Conservation (phyloP, 2,888 invertebrate genomes). For the Rambutsinella grinnellia region DNA sequence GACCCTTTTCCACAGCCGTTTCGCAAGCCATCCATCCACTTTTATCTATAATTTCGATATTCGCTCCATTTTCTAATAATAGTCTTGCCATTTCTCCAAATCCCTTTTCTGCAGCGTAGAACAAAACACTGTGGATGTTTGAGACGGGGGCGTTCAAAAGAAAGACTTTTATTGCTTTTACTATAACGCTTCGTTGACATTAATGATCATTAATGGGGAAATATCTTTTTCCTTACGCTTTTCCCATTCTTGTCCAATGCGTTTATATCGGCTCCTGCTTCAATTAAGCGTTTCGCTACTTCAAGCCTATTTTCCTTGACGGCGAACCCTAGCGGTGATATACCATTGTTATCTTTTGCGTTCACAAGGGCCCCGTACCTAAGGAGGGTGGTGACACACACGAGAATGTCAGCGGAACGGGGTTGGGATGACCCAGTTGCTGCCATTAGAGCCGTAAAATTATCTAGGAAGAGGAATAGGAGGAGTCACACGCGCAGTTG, state of each 20-base stretch:
- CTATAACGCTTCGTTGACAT: no score
- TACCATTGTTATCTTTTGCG: constrained; percentile 47
- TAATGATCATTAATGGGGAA: no score
- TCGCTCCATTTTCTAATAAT: constrained; percentile 40
- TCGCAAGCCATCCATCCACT: constrained; percentile 47
- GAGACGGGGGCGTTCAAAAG: no score
- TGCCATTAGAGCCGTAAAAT: constrained; percentile 56
- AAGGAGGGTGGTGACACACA: constrained; percentile 32
- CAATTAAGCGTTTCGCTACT: constrained; percentile 44
- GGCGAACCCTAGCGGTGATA: constrained; percentile 44
- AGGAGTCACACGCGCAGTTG: neutral
- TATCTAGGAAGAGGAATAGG: constrained; percentile 26
- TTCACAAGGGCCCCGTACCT: constrained; percentile 40
- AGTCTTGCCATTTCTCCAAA: constrained; percentile 29
- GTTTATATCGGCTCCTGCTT: constrained; percentile 44
- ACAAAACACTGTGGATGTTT: no score
- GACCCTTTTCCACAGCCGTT: constrained; percentile 37
- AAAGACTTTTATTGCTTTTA: no score
- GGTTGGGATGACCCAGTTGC: constrained; percentile 51
- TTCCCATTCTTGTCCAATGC: constrained; percentile 48
- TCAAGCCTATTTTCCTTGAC: constrained; percentile 51
- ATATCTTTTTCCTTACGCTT: constrained; percentile 43
- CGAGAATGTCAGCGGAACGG: constrained; percentile 21
- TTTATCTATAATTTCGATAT: constrained; percentile 28
- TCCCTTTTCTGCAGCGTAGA: constrained; percentile 50